phyloP scores from a whole-genome alignment of 2,113 vertebrate genomes.

The Pygoscelis adeliae region DNA sequence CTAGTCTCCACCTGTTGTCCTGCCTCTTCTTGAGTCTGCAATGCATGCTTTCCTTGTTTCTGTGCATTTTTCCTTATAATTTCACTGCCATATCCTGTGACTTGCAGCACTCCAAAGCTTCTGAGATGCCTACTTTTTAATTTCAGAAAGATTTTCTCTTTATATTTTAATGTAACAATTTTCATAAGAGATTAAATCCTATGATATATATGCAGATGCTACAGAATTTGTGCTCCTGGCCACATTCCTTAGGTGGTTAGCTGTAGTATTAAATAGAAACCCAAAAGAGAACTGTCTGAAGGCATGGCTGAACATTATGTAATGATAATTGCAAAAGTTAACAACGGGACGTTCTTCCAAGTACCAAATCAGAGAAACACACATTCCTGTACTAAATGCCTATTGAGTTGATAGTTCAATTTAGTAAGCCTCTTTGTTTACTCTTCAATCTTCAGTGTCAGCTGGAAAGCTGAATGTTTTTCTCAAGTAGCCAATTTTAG shows the following conservation, averaged over 20 bases:
- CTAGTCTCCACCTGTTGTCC: background rate
- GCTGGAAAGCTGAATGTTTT: background rate
- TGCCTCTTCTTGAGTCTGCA: background rate
- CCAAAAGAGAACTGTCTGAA: background rate
- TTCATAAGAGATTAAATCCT: background rate
- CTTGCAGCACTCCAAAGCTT: background rate
- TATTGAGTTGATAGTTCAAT: background rate
- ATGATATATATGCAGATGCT: background rate
- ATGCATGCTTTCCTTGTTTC: background rate
- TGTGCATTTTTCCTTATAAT: background rate
- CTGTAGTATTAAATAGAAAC: background rate
- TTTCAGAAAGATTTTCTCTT: background rate
- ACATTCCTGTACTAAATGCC: background rate
- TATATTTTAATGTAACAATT: background rate
- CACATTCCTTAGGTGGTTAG: background rate
- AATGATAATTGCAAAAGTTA: background rate
- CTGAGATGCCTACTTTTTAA: background rate
- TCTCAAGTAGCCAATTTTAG: background rate
- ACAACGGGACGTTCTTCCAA: background rate
- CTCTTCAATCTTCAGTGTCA: background rate
- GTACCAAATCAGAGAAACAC: background rate
- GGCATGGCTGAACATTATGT: background rate
- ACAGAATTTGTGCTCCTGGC: background rate
- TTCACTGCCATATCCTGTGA: background rate
- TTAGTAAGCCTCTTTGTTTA: slow-evolving; percentile 12